phyloP scores from a whole-genome alignment of 2,888 invertebrate species.

The Agrenia bidenticulata region DNA sequence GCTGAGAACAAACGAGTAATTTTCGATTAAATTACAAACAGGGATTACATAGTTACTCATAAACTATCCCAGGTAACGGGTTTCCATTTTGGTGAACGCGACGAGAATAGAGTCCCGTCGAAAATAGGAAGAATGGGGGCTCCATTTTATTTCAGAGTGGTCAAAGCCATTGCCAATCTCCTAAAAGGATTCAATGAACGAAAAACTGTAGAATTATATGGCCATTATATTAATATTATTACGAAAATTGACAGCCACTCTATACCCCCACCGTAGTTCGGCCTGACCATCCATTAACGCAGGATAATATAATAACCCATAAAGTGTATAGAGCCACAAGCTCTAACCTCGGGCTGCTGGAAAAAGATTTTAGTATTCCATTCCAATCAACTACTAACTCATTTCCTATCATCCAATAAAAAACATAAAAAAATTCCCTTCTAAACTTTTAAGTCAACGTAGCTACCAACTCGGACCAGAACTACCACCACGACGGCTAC shows the following conservation, averaged over 20 bases:
- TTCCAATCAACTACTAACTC: neutral
- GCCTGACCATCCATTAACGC: constrained; percentile 8
- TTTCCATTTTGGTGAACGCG: constrained; percentile 1
- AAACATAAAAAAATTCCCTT: neutral
- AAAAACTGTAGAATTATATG: neutral
- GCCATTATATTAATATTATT: constrained; percentile 18
- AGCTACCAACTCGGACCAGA: too few species aligned
- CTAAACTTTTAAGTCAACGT: too few species aligned
- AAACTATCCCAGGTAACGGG: constrained; percentile 11
- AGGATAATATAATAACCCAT: too few species aligned
- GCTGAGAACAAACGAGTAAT: constrained; percentile 17
- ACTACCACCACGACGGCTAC: too few species aligned
- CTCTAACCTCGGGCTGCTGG: too few species aligned
- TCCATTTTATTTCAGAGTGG: too few species aligned
- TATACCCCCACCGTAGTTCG: neutral
- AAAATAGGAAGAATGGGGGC: too few species aligned
- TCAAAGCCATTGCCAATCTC: too few species aligned
- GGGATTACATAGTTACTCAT: neutral
- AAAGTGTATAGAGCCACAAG: too few species aligned
- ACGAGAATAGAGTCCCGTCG: constrained; percentile 2
- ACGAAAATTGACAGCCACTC: constrained; percentile 3
- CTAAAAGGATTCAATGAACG: too few species aligned
- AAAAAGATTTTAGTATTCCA: too few species aligned
- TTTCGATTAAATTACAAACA: constrained; percentile 20
- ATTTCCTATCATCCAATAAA: constrained; percentile 14